Evolutionary conservation across 2,888 invertebrate species (phyloP).

Genomic region (Standfussiana lucernea): DNA sequence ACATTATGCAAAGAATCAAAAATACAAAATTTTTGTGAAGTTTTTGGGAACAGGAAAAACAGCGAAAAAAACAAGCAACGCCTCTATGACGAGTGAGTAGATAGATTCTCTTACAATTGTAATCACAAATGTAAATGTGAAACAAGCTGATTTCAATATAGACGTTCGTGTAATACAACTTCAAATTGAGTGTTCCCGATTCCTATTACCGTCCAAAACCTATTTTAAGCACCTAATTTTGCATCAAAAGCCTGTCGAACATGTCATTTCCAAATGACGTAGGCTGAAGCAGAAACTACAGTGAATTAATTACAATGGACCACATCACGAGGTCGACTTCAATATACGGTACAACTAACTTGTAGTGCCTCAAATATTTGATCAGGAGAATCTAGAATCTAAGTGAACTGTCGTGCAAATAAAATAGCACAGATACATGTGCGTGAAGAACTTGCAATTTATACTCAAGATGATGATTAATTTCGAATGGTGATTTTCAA

Average conservation of each 20-base stretch:
- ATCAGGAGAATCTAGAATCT: conserved; percentile 25
- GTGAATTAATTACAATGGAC: conserved; percentile 41
- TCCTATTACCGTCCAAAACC: conserved; percentile 20
- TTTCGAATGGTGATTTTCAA: background rate
- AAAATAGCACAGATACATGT: conserved; percentile 7
- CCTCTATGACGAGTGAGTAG: background rate
- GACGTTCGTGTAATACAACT: background rate
- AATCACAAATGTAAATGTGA: background rate
- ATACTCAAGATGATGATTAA: background rate
- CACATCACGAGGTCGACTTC: conserved; percentile 26
- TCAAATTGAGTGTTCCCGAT: background rate
- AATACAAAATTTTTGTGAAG: no score
- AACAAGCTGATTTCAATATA: background rate
- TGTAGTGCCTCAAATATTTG: conserved; percentile 50
- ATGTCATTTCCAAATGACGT: conserved; percentile 49
- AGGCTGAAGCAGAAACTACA: conserved; percentile 41
- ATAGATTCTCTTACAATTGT: background rate
- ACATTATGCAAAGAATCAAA: background rate
- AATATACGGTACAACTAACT: conserved; percentile 42
- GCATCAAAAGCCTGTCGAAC: conserved; percentile 32
- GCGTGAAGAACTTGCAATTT: background rate
- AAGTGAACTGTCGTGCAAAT: conserved; percentile 39
- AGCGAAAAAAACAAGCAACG: background rate
- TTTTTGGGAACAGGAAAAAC: background rate
- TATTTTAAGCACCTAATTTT: conserved; percentile 27